Evolutionary conservation across 2,113 vertebrate genomes (phyloP).

Genomic region (Nibea coibor): DNA sequence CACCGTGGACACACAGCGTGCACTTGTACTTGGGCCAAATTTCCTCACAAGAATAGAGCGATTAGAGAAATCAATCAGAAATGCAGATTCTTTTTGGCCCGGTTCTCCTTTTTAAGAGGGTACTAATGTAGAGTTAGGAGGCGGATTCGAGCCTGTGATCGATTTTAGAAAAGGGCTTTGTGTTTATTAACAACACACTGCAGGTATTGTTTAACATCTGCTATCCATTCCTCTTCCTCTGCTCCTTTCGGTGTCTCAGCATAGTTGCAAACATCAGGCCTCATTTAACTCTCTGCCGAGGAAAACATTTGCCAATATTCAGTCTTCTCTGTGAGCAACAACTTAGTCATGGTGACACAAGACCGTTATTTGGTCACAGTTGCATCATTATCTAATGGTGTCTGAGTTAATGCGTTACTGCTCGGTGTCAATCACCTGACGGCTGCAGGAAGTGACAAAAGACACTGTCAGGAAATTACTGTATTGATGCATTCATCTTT

Average conservation of each 20-base stretch:
- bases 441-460: background rate
- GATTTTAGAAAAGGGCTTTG: background rate
- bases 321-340: background rate
- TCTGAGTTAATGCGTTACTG: background rate
- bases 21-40: constrained; percentile 21
- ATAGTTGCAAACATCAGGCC: background rate
- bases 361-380: background rate
- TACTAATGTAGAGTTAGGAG: no score
- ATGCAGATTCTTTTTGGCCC: constrained; percentile 8
- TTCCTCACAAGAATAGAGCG: constrained; percentile 16
- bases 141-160: background rate
- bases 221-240: background rate
- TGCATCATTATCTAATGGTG: background rate
- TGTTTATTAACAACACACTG: background rate
- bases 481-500: background rate
- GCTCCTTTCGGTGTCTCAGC: background rate
- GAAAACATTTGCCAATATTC: background rate
- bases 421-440: constrained; percentile 1
- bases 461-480: background rate
- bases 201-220: background rate
- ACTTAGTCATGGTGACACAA: background rate
- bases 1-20: background rate
- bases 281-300: background rate
- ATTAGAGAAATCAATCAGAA: constrained; percentile 23
- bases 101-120: background rate